phyloP scores from a whole-genome alignment of 2,888 invertebrate species.

The Copidosoma aretas region DNA sequence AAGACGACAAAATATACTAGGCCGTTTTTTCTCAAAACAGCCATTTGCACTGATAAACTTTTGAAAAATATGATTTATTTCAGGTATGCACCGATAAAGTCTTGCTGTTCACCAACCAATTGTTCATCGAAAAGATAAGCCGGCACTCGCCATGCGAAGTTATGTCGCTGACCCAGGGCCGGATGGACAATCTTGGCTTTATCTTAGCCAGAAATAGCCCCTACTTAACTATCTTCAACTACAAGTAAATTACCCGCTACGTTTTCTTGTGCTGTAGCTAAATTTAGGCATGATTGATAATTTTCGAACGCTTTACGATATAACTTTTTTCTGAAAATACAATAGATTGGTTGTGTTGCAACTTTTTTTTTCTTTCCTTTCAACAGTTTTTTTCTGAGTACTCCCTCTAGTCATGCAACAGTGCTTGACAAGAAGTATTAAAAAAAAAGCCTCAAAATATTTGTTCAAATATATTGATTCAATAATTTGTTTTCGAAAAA shows the following conservation, averaged over 20 bases:
- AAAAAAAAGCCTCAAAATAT: too few species aligned
- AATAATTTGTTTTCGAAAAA: too few species aligned
- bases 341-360: too few species aligned
- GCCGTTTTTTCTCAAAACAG: too few species aligned
- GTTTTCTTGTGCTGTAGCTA: background rate
- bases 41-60: too few species aligned
- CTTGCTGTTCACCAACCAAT: conserved; percentile 27
- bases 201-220: conserved; percentile 36
- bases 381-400: too few species aligned
- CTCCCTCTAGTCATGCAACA: too few species aligned
- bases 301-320: background rate
- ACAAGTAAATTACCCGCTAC: conserved; percentile 27
- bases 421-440: too few species aligned
- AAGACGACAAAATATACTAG: too few species aligned
- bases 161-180: conserved; percentile 27
- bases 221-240: conserved; percentile 38
- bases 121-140: conserved; percentile 29
- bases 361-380: too few species aligned
- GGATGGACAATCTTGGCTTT: conserved; percentile 32
- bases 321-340: background rate
- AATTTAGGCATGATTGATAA: too few species aligned
- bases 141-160: conserved; percentile 35
- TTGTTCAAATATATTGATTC: too few species aligned
- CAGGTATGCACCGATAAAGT: conserved; percentile 36
- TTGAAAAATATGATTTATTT: background rate